These are phyloP conservation scores for Uria lomvia DNA, from an alignment of 2,113 vertebrate species.

Conservation along the genomic window DNA sequence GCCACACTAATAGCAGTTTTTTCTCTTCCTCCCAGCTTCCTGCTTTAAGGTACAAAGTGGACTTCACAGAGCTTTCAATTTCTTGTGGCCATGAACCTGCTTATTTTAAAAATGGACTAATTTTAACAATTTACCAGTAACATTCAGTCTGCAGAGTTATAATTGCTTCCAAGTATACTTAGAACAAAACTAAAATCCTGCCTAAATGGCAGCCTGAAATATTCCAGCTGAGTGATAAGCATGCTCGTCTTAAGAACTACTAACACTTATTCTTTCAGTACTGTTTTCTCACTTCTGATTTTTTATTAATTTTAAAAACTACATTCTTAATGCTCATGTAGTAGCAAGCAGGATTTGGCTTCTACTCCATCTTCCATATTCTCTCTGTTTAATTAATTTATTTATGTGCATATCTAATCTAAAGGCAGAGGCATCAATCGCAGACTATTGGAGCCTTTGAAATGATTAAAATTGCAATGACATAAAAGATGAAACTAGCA, in stretches of 20 bases:
- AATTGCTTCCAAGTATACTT: neutral
- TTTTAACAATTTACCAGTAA: neutral
- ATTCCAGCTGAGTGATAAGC: neutral
- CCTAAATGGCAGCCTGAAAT: neutral
- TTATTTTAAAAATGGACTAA: neutral
- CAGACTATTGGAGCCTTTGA: neutral
- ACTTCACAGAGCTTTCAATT: neutral
- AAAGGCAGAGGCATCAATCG: neutral
- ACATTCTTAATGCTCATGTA: neutral
- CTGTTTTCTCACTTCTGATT: conserved; percentile 1
- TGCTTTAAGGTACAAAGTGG: neutral
- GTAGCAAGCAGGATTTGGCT: neutral
- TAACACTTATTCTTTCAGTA: neutral
- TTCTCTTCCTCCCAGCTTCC: neutral
- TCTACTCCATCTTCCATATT: neutral
- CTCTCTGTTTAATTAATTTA: neutral
- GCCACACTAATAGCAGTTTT: neutral
- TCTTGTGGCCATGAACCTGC: neutral
- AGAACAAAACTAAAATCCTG: neutral
- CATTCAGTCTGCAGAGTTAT: neutral
- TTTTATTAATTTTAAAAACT: neutral
- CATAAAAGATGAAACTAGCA: neutral
- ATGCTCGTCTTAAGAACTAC: neutral
- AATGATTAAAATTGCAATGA: neutral
- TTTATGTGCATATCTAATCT: conserved; percentile 2